Conservation (phyloP, 2,797 vertebrate species). For the Onychomys leucogaster region DNA sequence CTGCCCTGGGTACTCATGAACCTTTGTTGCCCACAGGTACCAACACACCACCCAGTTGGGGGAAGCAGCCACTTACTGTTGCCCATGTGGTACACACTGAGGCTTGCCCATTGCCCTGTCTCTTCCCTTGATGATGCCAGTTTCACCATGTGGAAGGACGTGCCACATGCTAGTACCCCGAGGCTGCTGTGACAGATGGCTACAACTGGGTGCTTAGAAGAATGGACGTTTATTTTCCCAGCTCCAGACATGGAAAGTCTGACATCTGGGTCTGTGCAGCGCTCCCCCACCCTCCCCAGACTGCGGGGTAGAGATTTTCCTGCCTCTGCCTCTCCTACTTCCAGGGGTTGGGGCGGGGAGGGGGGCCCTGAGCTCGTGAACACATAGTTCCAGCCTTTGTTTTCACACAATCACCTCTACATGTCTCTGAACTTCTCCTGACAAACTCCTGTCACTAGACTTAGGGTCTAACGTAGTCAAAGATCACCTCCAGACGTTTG, state of each 20-base stretch:
- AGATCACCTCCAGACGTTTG: neutral
- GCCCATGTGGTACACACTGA: accelerated
- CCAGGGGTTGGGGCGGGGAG: neutral
- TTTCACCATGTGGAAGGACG: neutral
- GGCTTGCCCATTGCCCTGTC: accelerated
- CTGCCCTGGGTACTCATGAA: neutral
- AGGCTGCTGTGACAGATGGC: neutral
- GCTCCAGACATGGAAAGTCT: neutral
- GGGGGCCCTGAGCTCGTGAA: neutral
- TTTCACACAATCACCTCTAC: neutral
- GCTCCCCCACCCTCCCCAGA: neutral
- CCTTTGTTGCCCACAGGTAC: neutral
- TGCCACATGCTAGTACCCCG: too few relatives aligned
- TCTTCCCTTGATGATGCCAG: neutral
- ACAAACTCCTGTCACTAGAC: neutral
- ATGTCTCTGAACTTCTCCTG: neutral
- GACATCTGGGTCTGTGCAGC: too few relatives aligned
- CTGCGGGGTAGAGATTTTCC: neutral
- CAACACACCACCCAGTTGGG: neutral
- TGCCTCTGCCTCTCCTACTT: accelerated
- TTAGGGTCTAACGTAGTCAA: neutral
- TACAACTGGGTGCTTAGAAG: neutral
- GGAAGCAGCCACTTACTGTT: neutral
- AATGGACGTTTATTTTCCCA: neutral
- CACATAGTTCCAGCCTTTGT: neutral